A percentile compares a stretch with the other conserved stretches of the same genome.
Evolutionary conservation across 2,797 vertebrate genomes (phyloP).

Genomic region (Selene dorsalis): DNA sequence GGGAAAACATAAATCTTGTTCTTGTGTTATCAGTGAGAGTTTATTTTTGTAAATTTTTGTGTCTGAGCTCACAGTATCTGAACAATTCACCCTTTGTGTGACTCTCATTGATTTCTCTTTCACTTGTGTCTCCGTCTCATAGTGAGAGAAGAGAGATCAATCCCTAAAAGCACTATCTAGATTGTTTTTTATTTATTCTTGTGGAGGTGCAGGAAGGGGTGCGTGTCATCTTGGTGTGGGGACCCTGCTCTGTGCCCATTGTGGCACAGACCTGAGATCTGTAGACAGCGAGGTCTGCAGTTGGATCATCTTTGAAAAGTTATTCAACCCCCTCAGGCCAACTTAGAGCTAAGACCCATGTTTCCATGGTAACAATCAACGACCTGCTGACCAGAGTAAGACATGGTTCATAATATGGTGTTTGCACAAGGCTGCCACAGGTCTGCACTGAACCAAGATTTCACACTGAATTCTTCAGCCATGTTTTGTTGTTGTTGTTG

Average conservation of each 20-base stretch:
- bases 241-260: neutral
- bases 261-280: neutral
- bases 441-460: neutral
- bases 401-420: neutral
- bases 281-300: neutral
- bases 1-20: neutral
- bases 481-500: conserved; percentile 2
- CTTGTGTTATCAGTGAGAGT: too few relatives aligned
- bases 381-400: conserved; percentile 13
- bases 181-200: neutral
- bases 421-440: neutral
- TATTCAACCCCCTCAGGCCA: neutral
- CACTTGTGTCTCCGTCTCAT: neutral
- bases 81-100: neutral
- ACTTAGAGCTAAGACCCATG: neutral
- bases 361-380: conserved; percentile 27
- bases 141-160: neutral
- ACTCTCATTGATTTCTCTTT: too few relatives aligned
- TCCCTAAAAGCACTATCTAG: neutral
- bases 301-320: neutral
- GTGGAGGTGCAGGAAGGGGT: neutral
- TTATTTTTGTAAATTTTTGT: too few relatives aligned
- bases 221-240: neutral
- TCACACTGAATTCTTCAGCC: neutral
- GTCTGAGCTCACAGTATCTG: neutral